Evolutionary conservation across 2,888 invertebrate species (phyloP).

Genomic region (Dioctria rufipes): DNA sequence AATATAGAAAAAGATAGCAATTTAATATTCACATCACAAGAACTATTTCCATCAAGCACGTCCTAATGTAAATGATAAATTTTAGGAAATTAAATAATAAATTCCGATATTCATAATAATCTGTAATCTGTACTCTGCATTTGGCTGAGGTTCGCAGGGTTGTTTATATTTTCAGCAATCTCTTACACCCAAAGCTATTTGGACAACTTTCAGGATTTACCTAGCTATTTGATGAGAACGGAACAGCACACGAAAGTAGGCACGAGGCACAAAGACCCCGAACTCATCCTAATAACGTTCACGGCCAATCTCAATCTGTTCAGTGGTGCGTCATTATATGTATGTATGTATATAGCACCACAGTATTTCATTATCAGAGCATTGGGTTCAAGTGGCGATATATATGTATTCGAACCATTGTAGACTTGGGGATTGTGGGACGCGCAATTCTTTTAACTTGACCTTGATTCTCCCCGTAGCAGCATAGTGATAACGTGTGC

Average conservation of each 20-base stretch:
- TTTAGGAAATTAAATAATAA: not conserved
- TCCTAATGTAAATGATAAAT: not conserved
- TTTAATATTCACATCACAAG: slow-evolving; percentile 2
- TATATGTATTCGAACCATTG: not conserved
- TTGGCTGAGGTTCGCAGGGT: not conserved
- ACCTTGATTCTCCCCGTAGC: slow-evolving; percentile 10
- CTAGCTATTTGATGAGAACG: too few species aligned
- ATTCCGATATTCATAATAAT: not conserved
- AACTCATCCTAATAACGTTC: too few species aligned
- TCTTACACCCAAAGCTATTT: too few species aligned
- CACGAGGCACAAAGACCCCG: too few species aligned
- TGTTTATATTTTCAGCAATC: too few species aligned
- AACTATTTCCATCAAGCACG: not conserved
- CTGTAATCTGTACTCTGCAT: not conserved
- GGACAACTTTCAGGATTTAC: too few species aligned
- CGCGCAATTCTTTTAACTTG: slow-evolving; percentile 2
- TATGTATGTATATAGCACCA: not conserved
- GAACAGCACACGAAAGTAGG: too few species aligned
- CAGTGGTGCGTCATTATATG: not conserved
- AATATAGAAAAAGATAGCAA: not conserved
- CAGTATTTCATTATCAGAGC: not conserved
- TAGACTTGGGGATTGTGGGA: not conserved
- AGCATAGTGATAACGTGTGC: not conserved
- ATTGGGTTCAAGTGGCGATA: not conserved
- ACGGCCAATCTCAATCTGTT: too few species aligned